Conservation (phyloP, 2,113 vertebrate species). For the Tyto alba region DNA sequence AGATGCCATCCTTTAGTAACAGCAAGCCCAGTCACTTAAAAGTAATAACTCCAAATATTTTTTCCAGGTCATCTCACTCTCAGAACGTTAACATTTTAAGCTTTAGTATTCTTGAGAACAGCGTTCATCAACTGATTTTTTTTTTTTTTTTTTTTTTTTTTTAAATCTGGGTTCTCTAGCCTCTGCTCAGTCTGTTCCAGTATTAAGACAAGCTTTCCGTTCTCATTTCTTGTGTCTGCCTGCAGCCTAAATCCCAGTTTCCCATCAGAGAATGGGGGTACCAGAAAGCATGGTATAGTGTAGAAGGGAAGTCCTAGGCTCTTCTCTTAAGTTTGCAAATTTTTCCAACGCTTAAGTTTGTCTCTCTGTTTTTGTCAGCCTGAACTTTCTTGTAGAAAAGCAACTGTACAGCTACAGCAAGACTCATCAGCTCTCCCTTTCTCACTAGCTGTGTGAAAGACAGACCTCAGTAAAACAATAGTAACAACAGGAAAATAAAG, state of each 20-base stretch:
- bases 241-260: not conserved
- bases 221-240: not conserved
- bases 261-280: not conserved
- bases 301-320: not conserved
- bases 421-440: not conserved
- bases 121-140: not conserved
- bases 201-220: not conserved
- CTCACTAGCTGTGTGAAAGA: not conserved
- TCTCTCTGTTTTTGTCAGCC: not conserved
- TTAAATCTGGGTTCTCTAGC: not conserved
- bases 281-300: not conserved
- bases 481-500: slow-evolving; percentile 46
- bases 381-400: not conserved
- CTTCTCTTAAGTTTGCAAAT: not conserved
- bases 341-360: not conserved
- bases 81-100: not conserved
- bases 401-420: not conserved
- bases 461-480: slow-evolving; percentile 31
- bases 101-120: not conserved
- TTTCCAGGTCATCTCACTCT: not conserved
- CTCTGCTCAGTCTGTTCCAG: not conserved
- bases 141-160: too few species aligned
- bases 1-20: not conserved
- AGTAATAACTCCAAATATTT: not conserved
- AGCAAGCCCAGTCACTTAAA: not conserved